Conservation (phyloP, 2,113 vertebrate species). For the Colinus virginianus region DNA sequence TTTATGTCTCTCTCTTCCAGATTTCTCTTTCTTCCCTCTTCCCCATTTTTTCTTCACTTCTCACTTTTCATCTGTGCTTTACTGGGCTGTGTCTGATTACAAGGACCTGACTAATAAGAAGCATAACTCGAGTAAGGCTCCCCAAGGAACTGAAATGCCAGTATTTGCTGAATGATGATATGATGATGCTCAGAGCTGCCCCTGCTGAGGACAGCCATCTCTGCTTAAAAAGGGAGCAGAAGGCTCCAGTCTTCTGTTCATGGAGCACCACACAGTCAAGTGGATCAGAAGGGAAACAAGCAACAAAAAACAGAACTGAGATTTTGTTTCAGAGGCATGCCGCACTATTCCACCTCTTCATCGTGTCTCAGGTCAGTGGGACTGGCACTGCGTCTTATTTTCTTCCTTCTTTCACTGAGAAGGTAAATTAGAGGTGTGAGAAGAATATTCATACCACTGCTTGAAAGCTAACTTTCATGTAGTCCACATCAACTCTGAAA, state of each 20-base stretch:
- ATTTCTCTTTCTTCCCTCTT: not conserved
- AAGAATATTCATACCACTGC: conserved; percentile 25
- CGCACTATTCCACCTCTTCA: not conserved
- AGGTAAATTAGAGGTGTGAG: conserved; percentile 8
- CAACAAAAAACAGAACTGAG: not conserved
- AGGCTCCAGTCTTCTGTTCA: not conserved
- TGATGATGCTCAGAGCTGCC: not conserved
- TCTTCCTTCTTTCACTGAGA: conserved; percentile 33
- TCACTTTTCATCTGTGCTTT: not conserved
- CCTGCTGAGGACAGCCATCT: fast-evolving
- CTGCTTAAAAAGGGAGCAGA: not conserved
- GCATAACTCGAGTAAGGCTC: not conserved
- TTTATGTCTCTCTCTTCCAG: not conserved
- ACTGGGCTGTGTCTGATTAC: not conserved
- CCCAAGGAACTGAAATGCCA: fast-evolving
- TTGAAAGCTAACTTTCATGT: conserved; percentile 66
- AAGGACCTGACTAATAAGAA: not conserved
- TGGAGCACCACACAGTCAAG: not conserved
- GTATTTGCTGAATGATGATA: not conserved
- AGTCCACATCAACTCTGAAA: conserved; percentile 64
- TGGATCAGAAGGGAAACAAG: not conserved
- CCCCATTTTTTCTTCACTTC: not conserved
- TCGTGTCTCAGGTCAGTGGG: conserved; percentile 13
- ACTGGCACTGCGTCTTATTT: not conserved
- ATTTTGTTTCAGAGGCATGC: not conserved